These are phyloP conservation scores for Apamea crenata DNA, from an alignment of 2,888 invertebrate genomes.

Conservation along the genomic window DNA sequence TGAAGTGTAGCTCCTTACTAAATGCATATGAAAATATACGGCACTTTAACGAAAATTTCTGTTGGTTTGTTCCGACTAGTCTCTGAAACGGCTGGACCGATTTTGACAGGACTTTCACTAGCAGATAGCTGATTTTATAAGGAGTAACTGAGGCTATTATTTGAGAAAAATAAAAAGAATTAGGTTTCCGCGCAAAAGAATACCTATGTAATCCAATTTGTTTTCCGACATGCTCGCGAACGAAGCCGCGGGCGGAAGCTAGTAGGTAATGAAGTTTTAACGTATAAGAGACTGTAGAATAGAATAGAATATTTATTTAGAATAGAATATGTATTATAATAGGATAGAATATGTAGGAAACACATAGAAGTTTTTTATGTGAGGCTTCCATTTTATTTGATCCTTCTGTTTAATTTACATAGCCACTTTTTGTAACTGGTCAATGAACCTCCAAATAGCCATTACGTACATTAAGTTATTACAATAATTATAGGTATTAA, in stretches of 20 bases:
- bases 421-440: slow-evolving; percentile 25
- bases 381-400: neutral
- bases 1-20: neutral
- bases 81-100: too few species aligned
- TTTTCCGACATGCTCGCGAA: neutral
- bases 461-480: slow-evolving; percentile 26
- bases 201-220: too few species aligned
- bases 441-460: slow-evolving; percentile 15
- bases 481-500: neutral
- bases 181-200: neutral
- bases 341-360: too few species aligned
- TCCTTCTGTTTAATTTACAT: neutral
- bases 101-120: too few species aligned
- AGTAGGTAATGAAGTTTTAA: neutral
- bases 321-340: too few species aligned
- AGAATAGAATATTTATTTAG: too few species aligned
- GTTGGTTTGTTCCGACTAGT: too few species aligned
- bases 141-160: neutral
- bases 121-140: too few species aligned
- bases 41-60: neutral
- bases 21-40: too few species aligned
- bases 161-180: neutral
- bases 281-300: neutral
- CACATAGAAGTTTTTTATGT: neutral
- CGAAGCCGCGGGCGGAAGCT: neutral